These are phyloP conservation scores for Cladorhizidae sp. DNA, from an alignment of 37 sponge, comb jelly and placozoan genomes.

Conservation along the genomic window DNA sequence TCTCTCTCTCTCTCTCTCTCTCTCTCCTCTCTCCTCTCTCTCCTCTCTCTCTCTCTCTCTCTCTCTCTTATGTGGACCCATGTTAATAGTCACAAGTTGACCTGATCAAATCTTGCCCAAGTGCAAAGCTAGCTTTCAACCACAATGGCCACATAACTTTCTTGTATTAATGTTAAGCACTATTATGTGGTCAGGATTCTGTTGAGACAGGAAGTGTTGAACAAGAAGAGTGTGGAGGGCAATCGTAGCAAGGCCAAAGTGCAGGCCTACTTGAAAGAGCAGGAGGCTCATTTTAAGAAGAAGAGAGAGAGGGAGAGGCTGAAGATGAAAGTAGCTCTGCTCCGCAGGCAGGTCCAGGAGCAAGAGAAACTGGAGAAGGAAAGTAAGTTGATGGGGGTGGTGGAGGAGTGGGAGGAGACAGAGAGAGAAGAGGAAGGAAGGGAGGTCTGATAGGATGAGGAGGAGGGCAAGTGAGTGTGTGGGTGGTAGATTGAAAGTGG, in stretches of 20 bases:
- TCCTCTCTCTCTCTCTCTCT: background rate
- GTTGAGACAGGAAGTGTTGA: constrained; percentile 39
- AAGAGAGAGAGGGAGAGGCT: constrained; percentile 37
- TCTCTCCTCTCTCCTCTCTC: background rate
- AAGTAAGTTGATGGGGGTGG: constrained; percentile 6
- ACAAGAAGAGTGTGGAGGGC: background rate
- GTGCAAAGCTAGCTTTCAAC: too few relatives aligned
- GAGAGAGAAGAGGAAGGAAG: background rate
- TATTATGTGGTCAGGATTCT: constrained; percentile 11
- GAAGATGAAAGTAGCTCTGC: constrained; percentile 17
- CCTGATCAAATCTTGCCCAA: too few relatives aligned
- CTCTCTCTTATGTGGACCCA: background rate
- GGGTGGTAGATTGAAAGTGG: too few relatives aligned
- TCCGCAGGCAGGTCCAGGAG: constrained; percentile 9
- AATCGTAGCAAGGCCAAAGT: background rate
- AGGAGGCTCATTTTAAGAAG: constrained; percentile 14
- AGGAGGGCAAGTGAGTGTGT: background rate
- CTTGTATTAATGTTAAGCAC: too few relatives aligned
- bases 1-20: constrained; percentile 21
- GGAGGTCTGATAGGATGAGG: too few relatives aligned
- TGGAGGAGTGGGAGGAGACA: background rate
- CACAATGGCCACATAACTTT: too few relatives aligned
- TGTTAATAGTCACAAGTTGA: too few relatives aligned
- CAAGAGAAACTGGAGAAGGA: constrained; percentile 27
- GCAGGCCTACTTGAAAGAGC: constrained; percentile 4